Base-by-base conservation (phyloP, 2,888 invertebrate genomes). In the Epiblema foenella region DNA sequence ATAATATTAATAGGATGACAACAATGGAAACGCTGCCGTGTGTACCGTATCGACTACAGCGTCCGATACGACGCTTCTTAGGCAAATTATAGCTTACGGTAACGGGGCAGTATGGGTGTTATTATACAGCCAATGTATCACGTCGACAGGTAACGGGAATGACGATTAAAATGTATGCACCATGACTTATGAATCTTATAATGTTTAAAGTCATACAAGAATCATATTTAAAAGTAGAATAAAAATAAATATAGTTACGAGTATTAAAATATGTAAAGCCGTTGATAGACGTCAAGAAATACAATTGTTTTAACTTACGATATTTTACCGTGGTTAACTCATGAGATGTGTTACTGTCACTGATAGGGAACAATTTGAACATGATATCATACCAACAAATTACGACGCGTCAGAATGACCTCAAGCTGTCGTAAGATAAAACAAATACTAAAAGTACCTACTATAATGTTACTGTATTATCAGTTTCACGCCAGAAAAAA, bases 21-120 rank as follows among this genome's bases (percentile, higher is more conserved):
- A 24, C 64, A 65, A 52, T 65, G 69, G 58, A 59, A 33, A 52
- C 65, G 11, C 52, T 42, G 18, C 11, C 33, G 12, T 18, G 18
- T 62, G 52, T 60, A 7, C 37, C 20, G 52, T 64, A 65, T 69
- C 64, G 58, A 39, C 18, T 17, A 29, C 37, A 46, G 63, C 33
- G 33, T 2, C 52, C 39, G 56, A 62, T 68, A 56, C 39, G 52
- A 15, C 59, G 58, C 49, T 51, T 52, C 58, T 52, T 59, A 66
- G 46, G 65, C 65, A 70, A 70, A 70, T 70, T 66, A 70, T 70
- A 66, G 54, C 51, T 46, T 54, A 33, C 68, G 17, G 29, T 59
- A 69, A 70, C 59, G 59, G 70, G 42, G 52, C 59, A 10, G 37
- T 70, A 70, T 70, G 69, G 69, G 29, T 56, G 52, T 69, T 69